phyloP scores from a whole-genome alignment of 2,888 invertebrate genomes.

The Caradrina clavipalpis region DNA sequence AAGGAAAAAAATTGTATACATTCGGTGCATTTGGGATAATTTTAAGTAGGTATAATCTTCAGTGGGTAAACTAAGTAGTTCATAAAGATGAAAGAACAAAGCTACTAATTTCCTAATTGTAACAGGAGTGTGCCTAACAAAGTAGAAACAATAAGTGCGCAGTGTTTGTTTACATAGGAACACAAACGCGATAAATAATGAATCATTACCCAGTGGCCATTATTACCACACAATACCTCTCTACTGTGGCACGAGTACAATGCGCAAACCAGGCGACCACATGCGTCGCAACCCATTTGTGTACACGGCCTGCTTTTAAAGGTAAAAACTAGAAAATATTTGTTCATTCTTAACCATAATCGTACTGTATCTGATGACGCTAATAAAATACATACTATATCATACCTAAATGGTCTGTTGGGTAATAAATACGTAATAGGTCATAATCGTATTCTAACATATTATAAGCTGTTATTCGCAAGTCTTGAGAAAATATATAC shows the following conservation, averaged over 20 bases:
- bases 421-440: slow-evolving; percentile 39
- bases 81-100: slow-evolving; percentile 39
- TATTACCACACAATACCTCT: slow-evolving; percentile 68
- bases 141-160: slow-evolving; percentile 63
- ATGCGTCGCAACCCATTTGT: slow-evolving; percentile 34
- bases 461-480: not conserved
- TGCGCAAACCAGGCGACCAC: slow-evolving; percentile 47
- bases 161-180: slow-evolving; percentile 63
- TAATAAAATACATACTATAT: not conserved
- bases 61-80: no score
- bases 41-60: no score
- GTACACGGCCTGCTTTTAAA: slow-evolving; percentile 24
- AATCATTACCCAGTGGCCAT: slow-evolving; percentile 60
- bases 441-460: slow-evolving; percentile 19
- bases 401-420: slow-evolving; percentile 24
- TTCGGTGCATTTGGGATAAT: no score
- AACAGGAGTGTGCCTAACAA: slow-evolving; percentile 39
- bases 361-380: slow-evolving; percentile 6
- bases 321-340: slow-evolving; percentile 30
- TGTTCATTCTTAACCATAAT: slow-evolving; percentile 24
- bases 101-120: slow-evolving; percentile 23
- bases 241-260: slow-evolving; percentile 45
- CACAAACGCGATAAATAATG: slow-evolving; percentile 60
- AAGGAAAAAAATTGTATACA: no score
- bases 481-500: slow-evolving; percentile 25